Percentiles rank a stretch among this genome's conserved stretches.
These are phyloP conservation scores for Danio tinwini DNA, from an alignment of 2,797 vertebrate genomes.

Conservation along the genomic window DNA sequence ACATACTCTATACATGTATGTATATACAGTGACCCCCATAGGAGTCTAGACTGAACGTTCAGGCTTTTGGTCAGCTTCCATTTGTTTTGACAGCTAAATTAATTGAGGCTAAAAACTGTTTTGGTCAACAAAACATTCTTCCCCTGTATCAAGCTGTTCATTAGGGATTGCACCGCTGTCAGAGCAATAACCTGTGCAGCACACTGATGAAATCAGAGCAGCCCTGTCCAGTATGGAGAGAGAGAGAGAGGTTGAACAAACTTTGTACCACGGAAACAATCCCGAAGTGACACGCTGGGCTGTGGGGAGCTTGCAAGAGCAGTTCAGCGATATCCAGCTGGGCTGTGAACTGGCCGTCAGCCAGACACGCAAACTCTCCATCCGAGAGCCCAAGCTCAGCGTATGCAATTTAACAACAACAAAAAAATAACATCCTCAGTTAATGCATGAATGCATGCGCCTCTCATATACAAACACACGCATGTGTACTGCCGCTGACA, in stretches of 20 bases:
- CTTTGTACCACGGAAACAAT: slow-evolving; percentile 92
- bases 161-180: slow-evolving; percentile 89
- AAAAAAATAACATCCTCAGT: slow-evolving; percentile 68
- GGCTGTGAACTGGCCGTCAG: slow-evolving; percentile 90
- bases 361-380: slow-evolving; percentile 89
- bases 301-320: slow-evolving; percentile 76
- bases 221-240: slow-evolving; percentile 77
- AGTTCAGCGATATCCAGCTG: slow-evolving; percentile 93
- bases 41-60: slow-evolving; percentile 22
- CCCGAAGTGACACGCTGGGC: slow-evolving; percentile 86
- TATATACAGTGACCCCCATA: slow-evolving; percentile 1
- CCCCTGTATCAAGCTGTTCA: slow-evolving; percentile 88
- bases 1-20: not conserved
- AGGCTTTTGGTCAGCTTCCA: slow-evolving; percentile 73
- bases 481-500: slow-evolving; percentile 48
- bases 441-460: slow-evolving; percentile 81
- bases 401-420: slow-evolving; percentile 76
- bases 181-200: slow-evolving; percentile 87
- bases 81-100: slow-evolving; percentile 97
- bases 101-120: slow-evolving; percentile 93
- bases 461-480: slow-evolving; percentile 50
- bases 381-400: slow-evolving; percentile 82
- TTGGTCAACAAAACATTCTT: slow-evolving; percentile 82
- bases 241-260: slow-evolving; percentile 94
- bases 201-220: slow-evolving; percentile 87